phyloP scores from a whole-genome alignment of 2,888 invertebrate species.

The Tipula lateralis region DNA sequence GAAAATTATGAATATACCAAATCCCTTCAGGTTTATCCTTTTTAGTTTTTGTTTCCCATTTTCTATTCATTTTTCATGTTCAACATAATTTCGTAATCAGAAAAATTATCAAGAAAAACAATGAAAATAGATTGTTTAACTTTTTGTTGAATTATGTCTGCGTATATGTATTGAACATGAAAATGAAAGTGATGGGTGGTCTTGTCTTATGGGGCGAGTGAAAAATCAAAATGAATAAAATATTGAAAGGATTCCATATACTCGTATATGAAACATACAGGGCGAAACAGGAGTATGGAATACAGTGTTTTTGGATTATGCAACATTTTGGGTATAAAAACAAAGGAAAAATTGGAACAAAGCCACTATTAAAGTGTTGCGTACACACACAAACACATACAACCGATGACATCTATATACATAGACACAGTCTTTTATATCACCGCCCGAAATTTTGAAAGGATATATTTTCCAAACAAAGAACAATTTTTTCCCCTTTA shows the following conservation, averaged over 20 bases:
- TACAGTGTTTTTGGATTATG: neutral
- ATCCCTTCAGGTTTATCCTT: neutral
- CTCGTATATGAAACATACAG: neutral
- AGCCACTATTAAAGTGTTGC: neutral
- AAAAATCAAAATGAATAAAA: neutral
- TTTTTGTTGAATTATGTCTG: neutral
- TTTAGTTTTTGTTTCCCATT: neutral
- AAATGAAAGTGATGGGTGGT: neutral
- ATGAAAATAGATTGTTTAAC: neutral
- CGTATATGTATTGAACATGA: neutral
- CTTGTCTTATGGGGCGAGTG: neutral
- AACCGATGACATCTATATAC: neutral
- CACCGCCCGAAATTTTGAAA: neutral
- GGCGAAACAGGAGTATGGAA: neutral
- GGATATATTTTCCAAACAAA: neutral
- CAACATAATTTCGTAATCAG: conserved; percentile 4
- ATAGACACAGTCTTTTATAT: neutral
- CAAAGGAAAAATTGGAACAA: neutral
- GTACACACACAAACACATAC: neutral
- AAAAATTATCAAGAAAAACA: conserved; percentile 11
- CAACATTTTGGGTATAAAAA: neutral
- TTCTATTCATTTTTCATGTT: neutral
- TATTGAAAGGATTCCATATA: neutral
- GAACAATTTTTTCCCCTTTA: neutral
- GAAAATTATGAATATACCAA: neutral